These are phyloP conservation scores for Microtus richardsoni DNA, from an alignment of 2,113 vertebrate genomes.

Conservation along the genomic window DNA sequence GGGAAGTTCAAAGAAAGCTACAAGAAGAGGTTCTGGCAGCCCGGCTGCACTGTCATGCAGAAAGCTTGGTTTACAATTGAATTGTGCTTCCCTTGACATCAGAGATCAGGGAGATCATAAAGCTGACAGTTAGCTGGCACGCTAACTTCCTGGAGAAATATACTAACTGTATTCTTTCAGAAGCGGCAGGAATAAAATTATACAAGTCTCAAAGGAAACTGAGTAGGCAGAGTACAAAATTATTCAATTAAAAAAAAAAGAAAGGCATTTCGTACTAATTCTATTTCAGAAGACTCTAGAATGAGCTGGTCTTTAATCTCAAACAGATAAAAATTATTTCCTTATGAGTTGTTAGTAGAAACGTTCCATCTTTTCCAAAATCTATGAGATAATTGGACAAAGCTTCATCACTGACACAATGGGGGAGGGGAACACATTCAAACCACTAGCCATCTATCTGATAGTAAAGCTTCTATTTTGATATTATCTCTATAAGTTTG, in stretches of 20 bases:
- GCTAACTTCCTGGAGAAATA: constrained; percentile 67
- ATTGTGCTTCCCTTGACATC: constrained; percentile 76
- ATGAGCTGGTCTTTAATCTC: constrained; percentile 44
- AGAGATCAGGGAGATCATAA: constrained; percentile 75
- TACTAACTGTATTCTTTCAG: constrained; percentile 69
- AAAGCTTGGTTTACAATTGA: constrained; percentile 75
- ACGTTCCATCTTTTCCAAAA: not conserved
- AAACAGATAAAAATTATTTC: constrained; percentile 38
- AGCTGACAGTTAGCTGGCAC: constrained; percentile 74
- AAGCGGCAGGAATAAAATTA: constrained; percentile 71
- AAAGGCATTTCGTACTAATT: constrained; percentile 74
- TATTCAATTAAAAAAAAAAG: constrained; percentile 58
- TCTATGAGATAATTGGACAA: constrained; percentile 62
- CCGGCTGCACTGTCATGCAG: constrained; percentile 54
- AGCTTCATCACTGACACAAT: not conserved
- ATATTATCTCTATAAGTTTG: not conserved
- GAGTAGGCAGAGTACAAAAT: constrained; percentile 57
- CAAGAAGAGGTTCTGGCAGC: constrained; percentile 62
- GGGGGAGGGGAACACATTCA: not conserved
- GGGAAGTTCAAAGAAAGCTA: constrained; percentile 66
- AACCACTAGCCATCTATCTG: not conserved
- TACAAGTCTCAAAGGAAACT: constrained; percentile 59
- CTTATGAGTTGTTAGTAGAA: not conserved
- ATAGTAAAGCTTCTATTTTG: not conserved
- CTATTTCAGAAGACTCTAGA: constrained; percentile 64